phyloP scores from a whole-genome alignment of 1,140 invertebrate species.

The Microplitis demolitor region DNA sequence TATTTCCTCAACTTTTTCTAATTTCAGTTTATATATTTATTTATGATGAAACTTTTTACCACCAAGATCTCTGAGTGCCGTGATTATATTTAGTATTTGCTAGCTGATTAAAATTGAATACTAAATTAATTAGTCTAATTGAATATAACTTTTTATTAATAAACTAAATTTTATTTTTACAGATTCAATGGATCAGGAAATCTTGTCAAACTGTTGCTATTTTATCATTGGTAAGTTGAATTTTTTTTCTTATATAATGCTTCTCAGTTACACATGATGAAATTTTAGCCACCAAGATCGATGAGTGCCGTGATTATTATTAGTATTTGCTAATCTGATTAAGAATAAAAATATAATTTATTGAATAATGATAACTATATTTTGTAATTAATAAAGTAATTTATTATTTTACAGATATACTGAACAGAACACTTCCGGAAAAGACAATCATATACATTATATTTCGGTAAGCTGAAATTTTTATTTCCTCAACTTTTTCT shows the following conservation, averaged over 20 bases:
- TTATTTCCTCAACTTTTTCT: too few species aligned
- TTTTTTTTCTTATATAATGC: background rate
- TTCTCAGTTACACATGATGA: conserved; percentile 10
- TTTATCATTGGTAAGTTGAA: too few species aligned
- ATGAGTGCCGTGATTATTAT: conserved; percentile 28
- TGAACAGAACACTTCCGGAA: too few species aligned
- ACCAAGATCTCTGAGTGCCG: conserved; percentile 32
- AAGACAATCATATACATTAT: too few species aligned
- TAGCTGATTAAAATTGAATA: background rate
- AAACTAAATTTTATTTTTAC: background rate
- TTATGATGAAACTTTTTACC: conserved; percentile 21
- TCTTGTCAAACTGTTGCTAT: background rate
- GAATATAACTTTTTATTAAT: background rate
- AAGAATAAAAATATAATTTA: too few species aligned
- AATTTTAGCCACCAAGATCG: conserved; percentile 30
- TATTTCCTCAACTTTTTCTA: too few species aligned
- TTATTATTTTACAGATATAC: too few species aligned
- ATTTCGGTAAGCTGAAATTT: too few species aligned
- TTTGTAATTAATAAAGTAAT: too few species aligned
- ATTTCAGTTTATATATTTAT: background rate
- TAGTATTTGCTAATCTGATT: conserved; percentile 23
- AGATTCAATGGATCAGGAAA: background rate
- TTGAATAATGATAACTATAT: too few species aligned
- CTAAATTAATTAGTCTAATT: too few species aligned
- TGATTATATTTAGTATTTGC: conserved; percentile 29